phyloP scores from a whole-genome alignment of 2,113 vertebrate genomes.

The Chascanopsetta lugubris region DNA sequence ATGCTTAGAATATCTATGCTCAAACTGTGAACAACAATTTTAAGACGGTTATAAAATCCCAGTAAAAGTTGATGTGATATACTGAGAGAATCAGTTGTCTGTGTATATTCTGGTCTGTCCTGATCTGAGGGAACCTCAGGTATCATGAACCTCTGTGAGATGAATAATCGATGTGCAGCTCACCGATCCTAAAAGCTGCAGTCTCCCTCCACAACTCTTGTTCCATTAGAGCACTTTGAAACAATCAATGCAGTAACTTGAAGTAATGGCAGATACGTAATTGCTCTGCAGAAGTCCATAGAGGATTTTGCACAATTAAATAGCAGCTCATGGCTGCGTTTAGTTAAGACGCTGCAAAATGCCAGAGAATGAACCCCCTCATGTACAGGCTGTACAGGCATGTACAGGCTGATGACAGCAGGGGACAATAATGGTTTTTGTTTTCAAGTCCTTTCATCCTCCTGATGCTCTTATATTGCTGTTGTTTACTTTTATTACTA shows the following conservation, averaged over 20 bases:
- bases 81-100: too few species aligned
- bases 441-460: too few species aligned
- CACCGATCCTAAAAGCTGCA: conserved; percentile 34
- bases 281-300: conserved; percentile 9
- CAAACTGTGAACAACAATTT: too few species aligned
- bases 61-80: too few species aligned
- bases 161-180: conserved; percentile 1
- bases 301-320: conserved; percentile 28
- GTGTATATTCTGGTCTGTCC: too few species aligned
- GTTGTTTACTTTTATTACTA: too few species aligned
- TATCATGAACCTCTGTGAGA: conserved; percentile 15
- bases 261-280: conserved; percentile 43
- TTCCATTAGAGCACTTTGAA: conserved; percentile 63
- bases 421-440: neutral
- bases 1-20: too few species aligned
- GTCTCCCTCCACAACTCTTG: conserved; percentile 7
- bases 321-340: conserved; percentile 21
- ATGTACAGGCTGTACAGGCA: neutral
- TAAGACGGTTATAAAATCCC: too few species aligned
- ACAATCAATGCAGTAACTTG: conserved; percentile 53
- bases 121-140: neutral
- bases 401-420: neutral
- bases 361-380: conserved; percentile 12
- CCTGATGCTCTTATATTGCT: neutral
- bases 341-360: conserved; percentile 37